phyloP scores from a whole-genome alignment of 1,140 invertebrate species.

The Anoplolepis gracilipes region DNA sequence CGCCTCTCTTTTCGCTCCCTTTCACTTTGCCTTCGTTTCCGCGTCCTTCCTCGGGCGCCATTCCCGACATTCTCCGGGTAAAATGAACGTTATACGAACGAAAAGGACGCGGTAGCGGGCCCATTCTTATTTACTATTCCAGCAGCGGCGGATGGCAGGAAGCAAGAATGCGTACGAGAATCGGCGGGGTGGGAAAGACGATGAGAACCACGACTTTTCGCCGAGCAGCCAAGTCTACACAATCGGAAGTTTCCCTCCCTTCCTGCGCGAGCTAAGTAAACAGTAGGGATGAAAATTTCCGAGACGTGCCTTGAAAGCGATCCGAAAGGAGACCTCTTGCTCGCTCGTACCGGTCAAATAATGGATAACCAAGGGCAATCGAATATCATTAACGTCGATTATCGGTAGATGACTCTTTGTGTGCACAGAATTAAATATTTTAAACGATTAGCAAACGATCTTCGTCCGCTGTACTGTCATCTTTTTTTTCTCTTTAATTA shows the following conservation, averaged over 20 bases:
- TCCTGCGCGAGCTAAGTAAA: constrained; percentile 61
- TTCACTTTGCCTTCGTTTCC: not conserved
- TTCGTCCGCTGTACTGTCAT: not conserved
- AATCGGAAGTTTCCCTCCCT: constrained; percentile 46
- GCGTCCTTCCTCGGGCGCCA: constrained; percentile 64
- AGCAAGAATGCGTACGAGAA: constrained; percentile 45
- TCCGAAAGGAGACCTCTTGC: not conserved
- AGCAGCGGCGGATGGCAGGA: constrained; percentile 53
- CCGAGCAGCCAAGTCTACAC: constrained; percentile 57
- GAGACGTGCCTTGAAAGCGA: constrained; percentile 58
- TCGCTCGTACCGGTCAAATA: constrained; percentile 17
- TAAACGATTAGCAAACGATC: constrained; percentile 22
- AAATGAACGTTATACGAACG: constrained; percentile 80
- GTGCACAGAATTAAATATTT: not conserved
- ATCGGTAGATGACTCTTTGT: not conserved
- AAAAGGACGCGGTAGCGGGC: constrained; percentile 67
- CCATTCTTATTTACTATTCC: constrained; percentile 83
- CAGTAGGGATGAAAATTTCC: constrained; percentile 62
- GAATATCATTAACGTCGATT: constrained; percentile 39
- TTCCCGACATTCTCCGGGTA: constrained; percentile 75
- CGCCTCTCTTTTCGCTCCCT: constrained; percentile 21
- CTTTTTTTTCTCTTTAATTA: not conserved
- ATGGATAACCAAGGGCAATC: constrained; percentile 37
- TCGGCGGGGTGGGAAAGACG: not conserved
- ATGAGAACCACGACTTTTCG: constrained; percentile 64